A percentile compares a stretch with the other conserved stretches of the same genome.
Evolutionary conservation across 1,140 invertebrate genomes (phyloP).

Genomic region (Lucilia sericata): DNA sequence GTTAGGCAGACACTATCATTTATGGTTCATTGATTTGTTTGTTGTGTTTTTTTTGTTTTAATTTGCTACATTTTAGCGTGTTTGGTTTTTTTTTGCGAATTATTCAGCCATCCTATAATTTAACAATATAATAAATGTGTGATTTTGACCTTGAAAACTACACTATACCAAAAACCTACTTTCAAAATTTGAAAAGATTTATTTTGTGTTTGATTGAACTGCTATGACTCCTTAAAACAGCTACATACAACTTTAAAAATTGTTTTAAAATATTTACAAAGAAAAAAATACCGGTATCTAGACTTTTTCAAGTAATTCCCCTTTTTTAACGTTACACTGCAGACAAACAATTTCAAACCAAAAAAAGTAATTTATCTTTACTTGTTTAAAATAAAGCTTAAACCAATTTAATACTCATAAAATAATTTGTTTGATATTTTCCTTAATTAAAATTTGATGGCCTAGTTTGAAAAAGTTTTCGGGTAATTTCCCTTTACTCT

Average conservation of each 20-base stretch:
- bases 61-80: not conserved
- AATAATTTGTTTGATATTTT: too few species aligned
- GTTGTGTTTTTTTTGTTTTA: not conserved
- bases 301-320: too few species aligned
- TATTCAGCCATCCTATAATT: not conserved
- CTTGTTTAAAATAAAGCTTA: too few species aligned
- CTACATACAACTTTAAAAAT: not conserved
- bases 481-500: too few species aligned
- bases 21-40: slow-evolving; percentile 16
- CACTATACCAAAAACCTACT: slow-evolving; percentile 37
- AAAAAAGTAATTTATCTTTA: too few species aligned
- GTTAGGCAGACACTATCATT: not conserved
- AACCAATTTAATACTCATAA: too few species aligned
- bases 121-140: not conserved
- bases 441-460: too few species aligned
- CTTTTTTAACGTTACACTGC: too few species aligned
- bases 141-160: slow-evolving; percentile 37
- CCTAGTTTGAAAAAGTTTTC: too few species aligned
- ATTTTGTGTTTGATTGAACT: not conserved
- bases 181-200: slow-evolving; percentile 6
- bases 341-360: too few species aligned
- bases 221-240: not conserved
- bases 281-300: too few species aligned
- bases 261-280: not conserved
- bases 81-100: not conserved